Percentiles rank a stretch among this genome's conserved stretches.
Conservation (phyloP, 2,797 vertebrate genomes). For the Manis crassicaudata region DNA sequence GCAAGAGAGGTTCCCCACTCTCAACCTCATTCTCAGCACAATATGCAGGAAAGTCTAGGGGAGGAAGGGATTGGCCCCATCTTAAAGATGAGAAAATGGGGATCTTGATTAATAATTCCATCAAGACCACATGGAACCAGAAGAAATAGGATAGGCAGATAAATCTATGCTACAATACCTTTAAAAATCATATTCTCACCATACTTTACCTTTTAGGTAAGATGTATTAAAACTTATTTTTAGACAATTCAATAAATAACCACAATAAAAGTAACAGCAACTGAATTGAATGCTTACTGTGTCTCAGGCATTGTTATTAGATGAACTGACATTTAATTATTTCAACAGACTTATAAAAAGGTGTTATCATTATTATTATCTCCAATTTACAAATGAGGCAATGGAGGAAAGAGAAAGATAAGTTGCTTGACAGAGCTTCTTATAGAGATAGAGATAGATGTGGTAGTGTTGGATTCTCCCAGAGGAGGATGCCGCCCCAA, state of each 20-base stretch:
- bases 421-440: neutral
- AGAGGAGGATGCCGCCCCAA: too few relatives aligned
- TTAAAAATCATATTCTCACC: neutral
- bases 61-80: neutral
- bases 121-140: neutral
- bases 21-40: neutral
- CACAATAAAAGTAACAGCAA: neutral
- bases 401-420: conserved; percentile 8
- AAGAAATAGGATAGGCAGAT: neutral
- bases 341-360: neutral
- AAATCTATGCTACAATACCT: neutral
- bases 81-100: neutral
- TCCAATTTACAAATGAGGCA: neutral
- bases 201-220: neutral
- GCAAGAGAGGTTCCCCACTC: neutral
- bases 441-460: neutral
- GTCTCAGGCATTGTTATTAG: neutral
- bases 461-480: too few relatives aligned
- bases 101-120: neutral
- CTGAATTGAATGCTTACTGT: neutral
- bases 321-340: conserved; percentile 6
- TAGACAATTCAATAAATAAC: neutral
- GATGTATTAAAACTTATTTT: neutral
- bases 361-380: neutral
- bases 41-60: neutral